These are phyloP conservation scores for Anastrepha obliqua DNA, from an alignment of 1,140 invertebrate species.

Conservation along the genomic window DNA sequence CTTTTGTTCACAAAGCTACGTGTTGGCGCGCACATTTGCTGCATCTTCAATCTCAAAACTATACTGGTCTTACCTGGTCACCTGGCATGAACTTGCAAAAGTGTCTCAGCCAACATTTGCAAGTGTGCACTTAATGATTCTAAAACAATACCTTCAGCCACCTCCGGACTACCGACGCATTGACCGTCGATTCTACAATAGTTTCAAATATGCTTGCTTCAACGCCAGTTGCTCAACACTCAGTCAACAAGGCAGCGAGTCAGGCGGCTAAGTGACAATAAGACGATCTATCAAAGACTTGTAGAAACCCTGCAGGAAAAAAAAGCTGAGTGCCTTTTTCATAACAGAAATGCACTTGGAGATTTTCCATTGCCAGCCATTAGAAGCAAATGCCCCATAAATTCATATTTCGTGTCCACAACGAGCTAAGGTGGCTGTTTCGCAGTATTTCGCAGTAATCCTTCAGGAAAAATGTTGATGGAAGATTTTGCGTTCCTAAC, in stretches of 20 bases:
- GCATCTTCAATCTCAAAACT: background rate
- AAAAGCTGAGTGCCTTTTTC: background rate
- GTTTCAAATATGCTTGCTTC: background rate
- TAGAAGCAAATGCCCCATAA: too few species aligned
- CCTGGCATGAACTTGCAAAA: slow-evolving; percentile 41
- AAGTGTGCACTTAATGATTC: background rate
- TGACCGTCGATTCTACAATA: background rate
- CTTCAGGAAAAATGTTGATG: too few species aligned
- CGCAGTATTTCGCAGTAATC: too few species aligned
- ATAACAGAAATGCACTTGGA: too few species aligned
- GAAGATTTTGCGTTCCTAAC: too few species aligned
- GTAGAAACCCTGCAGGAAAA: background rate
- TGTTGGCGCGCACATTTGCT: background rate
- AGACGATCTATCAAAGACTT: background rate
- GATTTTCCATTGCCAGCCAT: too few species aligned
- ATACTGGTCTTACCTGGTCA: background rate
- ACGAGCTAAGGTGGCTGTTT: too few species aligned
- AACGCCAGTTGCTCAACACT: background rate
- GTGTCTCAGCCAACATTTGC: background rate
- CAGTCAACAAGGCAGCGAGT: too few species aligned
- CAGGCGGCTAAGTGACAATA: background rate
- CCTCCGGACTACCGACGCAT: background rate
- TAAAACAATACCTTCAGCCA: background rate
- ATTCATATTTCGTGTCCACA: too few species aligned
- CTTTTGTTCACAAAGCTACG: background rate